Evolutionary conservation across 1,140 invertebrate genomes (phyloP).

Genomic region (Lysiphlebus fabarum): DNA sequence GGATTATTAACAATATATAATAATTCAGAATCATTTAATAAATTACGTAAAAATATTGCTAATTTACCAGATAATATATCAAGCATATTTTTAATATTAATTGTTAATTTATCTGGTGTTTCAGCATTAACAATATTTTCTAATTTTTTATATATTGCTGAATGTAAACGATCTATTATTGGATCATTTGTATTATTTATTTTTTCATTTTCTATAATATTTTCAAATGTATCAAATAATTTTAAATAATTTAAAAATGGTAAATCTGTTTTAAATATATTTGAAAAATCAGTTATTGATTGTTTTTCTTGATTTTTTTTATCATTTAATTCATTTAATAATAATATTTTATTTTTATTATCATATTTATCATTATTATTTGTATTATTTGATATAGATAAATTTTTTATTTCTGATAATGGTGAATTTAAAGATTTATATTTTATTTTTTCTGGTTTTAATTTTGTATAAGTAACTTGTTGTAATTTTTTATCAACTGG

Average conservation of each 20-base stretch:
- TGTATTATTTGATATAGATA: too few species aligned
- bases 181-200: conserved; percentile 30
- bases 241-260: conserved; percentile 38
- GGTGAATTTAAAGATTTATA: too few species aligned
- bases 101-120: conserved; percentile 25
- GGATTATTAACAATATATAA: conserved; percentile 28
- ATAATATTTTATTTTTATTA: too few species aligned
- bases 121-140: conserved; percentile 23
- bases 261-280: conserved; percentile 31
- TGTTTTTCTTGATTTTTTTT: too few species aligned
- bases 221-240: conserved; percentile 34
- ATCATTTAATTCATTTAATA: too few species aligned
- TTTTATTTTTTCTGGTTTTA: too few species aligned
- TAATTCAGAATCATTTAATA: conserved; percentile 31
- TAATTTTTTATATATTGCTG: conserved; percentile 36
- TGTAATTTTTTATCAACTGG: too few species aligned
- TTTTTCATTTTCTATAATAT: conserved; percentile 26
- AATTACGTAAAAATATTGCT: conserved; percentile 35
- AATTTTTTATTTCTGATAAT: too few species aligned
- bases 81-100: conserved; percentile 30
- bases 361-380: too few species aligned
- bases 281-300: background rate
- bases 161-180: conserved; percentile 34
- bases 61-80: conserved; percentile 39
- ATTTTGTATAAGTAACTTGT: too few species aligned